Evolutionary conservation across 2,797 vertebrate genomes (phyloP).

Genomic region (Crocidura indochinensis): DNA sequence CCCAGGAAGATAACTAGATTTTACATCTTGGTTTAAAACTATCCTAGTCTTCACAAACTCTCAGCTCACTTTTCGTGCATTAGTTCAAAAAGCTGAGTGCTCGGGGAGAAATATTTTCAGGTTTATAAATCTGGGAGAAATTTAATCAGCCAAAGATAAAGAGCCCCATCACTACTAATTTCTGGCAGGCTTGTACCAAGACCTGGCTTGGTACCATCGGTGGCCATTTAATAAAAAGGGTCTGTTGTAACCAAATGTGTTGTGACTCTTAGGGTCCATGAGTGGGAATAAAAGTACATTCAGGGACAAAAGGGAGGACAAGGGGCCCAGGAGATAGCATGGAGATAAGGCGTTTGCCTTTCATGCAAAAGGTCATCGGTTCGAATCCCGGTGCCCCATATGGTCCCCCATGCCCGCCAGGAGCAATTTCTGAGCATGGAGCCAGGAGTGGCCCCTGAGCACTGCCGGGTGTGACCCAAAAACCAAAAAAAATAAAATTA

Average conservation of each 20-base stretch:
- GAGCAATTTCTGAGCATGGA: too few relatives aligned
- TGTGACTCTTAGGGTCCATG: slow-evolving; percentile 51
- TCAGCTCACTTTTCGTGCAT: slow-evolving; percentile 19
- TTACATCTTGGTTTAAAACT: slow-evolving; percentile 30
- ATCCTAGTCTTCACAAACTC: slow-evolving; percentile 38
- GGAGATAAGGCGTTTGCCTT: too few relatives aligned
- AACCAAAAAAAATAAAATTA: too few relatives aligned
- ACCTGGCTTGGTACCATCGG: slow-evolving; percentile 13
- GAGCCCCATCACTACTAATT: slow-evolving; percentile 62
- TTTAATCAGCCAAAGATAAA: slow-evolving; percentile 68
- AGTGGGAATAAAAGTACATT: slow-evolving; percentile 66
- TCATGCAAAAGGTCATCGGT: too few relatives aligned
- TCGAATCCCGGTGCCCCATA: too few relatives aligned
- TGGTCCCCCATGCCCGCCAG: too few relatives aligned
- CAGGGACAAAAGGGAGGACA: slow-evolving; percentile 4
- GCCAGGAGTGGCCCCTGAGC: too few relatives aligned
- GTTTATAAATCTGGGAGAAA: slow-evolving; percentile 44
- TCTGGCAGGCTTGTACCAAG: slow-evolving; percentile 55
- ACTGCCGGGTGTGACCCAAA: too few relatives aligned
- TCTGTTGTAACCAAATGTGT: slow-evolving; percentile 58
- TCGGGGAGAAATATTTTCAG: background rate
- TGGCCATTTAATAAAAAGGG: slow-evolving; percentile 70
- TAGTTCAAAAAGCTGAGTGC: slow-evolving; percentile 51
- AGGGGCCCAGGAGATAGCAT: too few relatives aligned
- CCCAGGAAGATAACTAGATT: slow-evolving; percentile 38